These are phyloP conservation scores for Gymnocypris eckloni DNA, from an alignment of 2,797 vertebrate genomes.

Conservation along the genomic window DNA sequence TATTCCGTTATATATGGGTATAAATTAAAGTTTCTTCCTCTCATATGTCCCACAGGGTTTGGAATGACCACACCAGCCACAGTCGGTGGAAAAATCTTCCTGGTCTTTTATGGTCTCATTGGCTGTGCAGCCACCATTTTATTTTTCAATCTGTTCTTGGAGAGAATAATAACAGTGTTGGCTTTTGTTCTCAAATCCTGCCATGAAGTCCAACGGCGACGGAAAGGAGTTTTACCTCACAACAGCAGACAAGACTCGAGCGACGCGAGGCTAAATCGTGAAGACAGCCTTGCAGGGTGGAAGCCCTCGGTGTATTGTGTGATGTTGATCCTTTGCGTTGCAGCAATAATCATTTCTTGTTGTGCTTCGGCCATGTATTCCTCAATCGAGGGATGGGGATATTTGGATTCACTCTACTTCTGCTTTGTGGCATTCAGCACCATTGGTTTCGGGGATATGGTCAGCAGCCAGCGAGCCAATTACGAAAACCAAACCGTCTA, in stretches of 20 bases:
- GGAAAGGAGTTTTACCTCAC: constrained; percentile 73
- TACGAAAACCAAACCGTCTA: constrained; percentile 80
- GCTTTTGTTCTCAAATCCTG: constrained; percentile 82
- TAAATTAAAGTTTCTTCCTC: constrained; percentile 40
- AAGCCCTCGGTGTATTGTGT: constrained; percentile 87
- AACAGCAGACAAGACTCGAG: constrained; percentile 56
- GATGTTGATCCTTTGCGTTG: constrained; percentile 86
- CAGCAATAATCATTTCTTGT: constrained; percentile 83
- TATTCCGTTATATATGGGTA: background rate
- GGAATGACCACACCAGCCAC: constrained; percentile 89
- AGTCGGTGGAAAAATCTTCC: constrained; percentile 83
- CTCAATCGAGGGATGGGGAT: constrained; percentile 85
- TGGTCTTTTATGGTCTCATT: constrained; percentile 87
- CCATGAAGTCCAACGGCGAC: constrained; percentile 77
- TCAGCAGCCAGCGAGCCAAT: constrained; percentile 81
- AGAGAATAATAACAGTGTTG: constrained; percentile 85
- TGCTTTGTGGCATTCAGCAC: constrained; percentile 91
- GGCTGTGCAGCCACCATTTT: constrained; percentile 87
- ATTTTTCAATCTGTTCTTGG: constrained; percentile 89
- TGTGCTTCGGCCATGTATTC: constrained; percentile 87
- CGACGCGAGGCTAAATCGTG: constrained; percentile 42
- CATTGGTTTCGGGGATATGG: constrained; percentile 88
- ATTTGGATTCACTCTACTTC: constrained; percentile 88
- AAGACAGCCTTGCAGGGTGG: constrained; percentile 77
- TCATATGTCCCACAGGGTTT: constrained; percentile 78